A percentile compares a stretch with the other conserved stretches of the same genome.
These are phyloP conservation scores for Ambastaia sidthimunki DNA, from an alignment of 2,797 vertebrate species.

Conservation along the genomic window DNA sequence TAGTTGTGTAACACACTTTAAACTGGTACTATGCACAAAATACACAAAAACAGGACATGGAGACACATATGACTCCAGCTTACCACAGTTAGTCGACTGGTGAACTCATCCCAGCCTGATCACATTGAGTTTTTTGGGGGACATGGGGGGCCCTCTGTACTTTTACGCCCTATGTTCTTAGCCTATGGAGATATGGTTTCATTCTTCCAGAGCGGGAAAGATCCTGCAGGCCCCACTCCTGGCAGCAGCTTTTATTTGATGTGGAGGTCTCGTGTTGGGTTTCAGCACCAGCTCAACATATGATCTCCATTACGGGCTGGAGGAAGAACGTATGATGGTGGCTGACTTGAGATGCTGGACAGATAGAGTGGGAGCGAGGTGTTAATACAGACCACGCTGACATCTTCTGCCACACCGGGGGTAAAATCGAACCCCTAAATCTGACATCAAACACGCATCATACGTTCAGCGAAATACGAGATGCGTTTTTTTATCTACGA, in stretches of 20 bases:
- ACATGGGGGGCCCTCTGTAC: conserved; percentile 21
- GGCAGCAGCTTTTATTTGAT: conserved; percentile 81
- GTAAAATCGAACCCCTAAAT: conserved; percentile 34
- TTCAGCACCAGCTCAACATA: conserved; percentile 79
- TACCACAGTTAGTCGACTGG: background rate
- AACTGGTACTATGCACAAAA: background rate
- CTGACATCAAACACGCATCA: conserved; percentile 40
- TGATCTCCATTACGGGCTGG: conserved; percentile 81
- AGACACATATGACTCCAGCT: background rate
- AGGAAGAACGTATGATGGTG: conserved; percentile 71
- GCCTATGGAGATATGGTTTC: conserved; percentile 75
- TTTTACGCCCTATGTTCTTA: conserved; percentile 75
- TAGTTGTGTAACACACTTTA: too few relatives aligned
- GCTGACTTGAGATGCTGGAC: conserved; percentile 72
- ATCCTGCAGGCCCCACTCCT: conserved; percentile 67
- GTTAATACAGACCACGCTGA: conserved; percentile 54
- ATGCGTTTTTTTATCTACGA: conserved; percentile 4
- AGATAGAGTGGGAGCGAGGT: conserved; percentile 58
- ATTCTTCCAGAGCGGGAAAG: conserved; percentile 68
- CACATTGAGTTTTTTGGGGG: conserved; percentile 8
- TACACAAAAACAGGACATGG: background rate
- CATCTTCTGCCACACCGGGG: conserved; percentile 35
- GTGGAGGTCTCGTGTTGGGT: conserved; percentile 78
- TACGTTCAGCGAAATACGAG: conserved; percentile 25
- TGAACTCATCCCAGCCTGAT: conserved; percentile 32